A percentile compares a stretch with the other conserved stretches of the same genome.
Evolutionary conservation across 2,797 vertebrate species (phyloP).

Genomic region (Rhinichthys osculus): DNA sequence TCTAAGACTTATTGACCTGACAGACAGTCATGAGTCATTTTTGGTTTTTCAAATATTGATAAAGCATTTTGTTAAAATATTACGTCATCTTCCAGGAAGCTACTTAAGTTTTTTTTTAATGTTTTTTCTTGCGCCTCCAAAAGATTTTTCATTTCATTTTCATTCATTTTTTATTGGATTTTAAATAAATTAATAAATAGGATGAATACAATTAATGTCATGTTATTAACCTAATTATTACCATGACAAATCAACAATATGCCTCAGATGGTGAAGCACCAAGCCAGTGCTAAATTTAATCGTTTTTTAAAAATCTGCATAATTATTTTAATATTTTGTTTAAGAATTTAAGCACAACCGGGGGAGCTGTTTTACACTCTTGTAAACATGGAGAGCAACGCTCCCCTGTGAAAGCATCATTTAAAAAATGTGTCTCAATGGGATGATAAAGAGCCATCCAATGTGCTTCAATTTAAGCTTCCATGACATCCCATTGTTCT

Average conservation of each 20-base stretch:
- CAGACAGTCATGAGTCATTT: background rate
- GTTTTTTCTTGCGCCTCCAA: background rate
- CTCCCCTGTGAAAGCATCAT: constrained; percentile 69
- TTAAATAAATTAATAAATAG: background rate
- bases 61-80: background rate
- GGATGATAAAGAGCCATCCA: constrained; percentile 75
- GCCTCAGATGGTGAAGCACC: background rate
- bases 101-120: background rate
- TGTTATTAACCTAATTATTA: background rate
- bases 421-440: constrained; percentile 72
- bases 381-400: constrained; percentile 22
- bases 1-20: background rate
- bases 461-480: constrained; percentile 73
- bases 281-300: background rate
- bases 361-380: constrained; percentile 18
- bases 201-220: background rate
- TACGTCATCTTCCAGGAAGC: background rate
- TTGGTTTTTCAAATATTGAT: background rate
- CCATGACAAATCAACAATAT: background rate
- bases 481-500: constrained; percentile 73
- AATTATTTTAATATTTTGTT: constrained; percentile 5
- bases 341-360: constrained; percentile 1
- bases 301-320: background rate
- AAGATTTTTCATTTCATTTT: background rate
- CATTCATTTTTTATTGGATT: background rate